These are phyloP conservation scores for Octopus sinensis DNA, from an alignment of 1,140 invertebrate genomes.

Conservation along the genomic window DNA sequence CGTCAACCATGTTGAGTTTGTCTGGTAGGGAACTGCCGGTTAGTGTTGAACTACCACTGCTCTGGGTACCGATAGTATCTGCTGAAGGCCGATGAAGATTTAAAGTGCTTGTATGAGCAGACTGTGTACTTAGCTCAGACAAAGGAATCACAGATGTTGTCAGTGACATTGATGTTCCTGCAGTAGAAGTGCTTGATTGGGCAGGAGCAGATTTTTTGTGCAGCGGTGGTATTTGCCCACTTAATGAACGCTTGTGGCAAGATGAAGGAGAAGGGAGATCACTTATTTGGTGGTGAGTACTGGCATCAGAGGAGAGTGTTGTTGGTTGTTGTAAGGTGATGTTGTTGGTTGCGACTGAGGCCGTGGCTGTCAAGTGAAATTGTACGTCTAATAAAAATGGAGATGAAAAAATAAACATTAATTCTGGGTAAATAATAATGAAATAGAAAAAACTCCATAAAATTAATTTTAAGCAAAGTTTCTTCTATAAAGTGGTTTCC, in stretches of 20 bases:
- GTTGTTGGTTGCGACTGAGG: not conserved
- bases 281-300: constrained; percentile 3
- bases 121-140: not conserved
- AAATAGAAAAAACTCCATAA: too few species aligned
- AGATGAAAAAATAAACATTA: constrained; percentile 15
- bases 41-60: constrained; percentile 4
- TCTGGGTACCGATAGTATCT: not conserved
- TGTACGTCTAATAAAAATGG: constrained; percentile 31
- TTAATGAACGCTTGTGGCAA: not conserved
- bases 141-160: not conserved
- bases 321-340: not conserved
- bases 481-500: too few species aligned
- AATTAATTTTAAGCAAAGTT: too few species aligned
- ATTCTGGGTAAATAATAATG: constrained; percentile 2
- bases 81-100: not conserved
- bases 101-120: not conserved
- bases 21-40: not conserved
- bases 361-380: constrained; percentile 18
- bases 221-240: not conserved
- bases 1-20: constrained; percentile 2
- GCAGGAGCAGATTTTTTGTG: not conserved
- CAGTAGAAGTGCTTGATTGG: not conserved
- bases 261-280: not conserved
- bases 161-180: not conserved
- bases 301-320: not conserved